These are phyloP conservation scores for Mizuhopecten yessoensis DNA, from an alignment of 1,140 invertebrate species.

Conservation along the genomic window DNA sequence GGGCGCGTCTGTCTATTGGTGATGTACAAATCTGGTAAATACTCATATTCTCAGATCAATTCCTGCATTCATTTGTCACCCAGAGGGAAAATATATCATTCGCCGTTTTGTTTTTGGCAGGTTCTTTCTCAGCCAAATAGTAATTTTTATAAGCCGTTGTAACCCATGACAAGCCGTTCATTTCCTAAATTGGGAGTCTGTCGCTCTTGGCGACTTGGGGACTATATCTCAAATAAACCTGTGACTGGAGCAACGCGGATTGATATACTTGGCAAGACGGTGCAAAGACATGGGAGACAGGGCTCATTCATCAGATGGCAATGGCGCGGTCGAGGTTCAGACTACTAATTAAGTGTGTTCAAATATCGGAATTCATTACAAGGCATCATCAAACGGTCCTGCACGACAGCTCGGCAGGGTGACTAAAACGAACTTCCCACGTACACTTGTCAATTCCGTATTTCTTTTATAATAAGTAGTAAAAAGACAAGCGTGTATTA, in stretches of 20 bases:
- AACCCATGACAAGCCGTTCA: conserved; percentile 40
- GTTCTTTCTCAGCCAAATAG: conserved; percentile 41
- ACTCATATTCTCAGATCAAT: conserved; percentile 41
- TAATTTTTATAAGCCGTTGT: conserved; percentile 37
- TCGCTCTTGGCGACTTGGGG: conserved; percentile 40
- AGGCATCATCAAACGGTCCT: not conserved
- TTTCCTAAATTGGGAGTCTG: conserved; percentile 43
- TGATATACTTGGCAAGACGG: conserved; percentile 2
- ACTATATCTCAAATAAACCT: conserved; percentile 40
- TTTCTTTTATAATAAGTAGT: too few species aligned
- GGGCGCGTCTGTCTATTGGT: not conserved
- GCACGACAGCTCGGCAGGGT: not conserved
- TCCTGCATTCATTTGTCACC: conserved; percentile 42
- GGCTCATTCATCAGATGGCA: conserved; percentile 16
- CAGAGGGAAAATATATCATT: conserved; percentile 44
- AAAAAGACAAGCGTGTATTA: too few species aligned
- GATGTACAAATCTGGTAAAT: conserved; percentile 42
- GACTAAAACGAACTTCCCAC: not conserved
- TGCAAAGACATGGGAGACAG: not conserved
- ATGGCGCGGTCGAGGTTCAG: conserved; percentile 2
- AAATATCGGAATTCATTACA: conserved; percentile 35
- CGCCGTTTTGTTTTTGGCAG: conserved; percentile 46
- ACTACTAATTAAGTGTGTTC: conserved; percentile 39
- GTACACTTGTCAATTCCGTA: too few species aligned
- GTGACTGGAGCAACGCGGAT: conserved; percentile 12